phyloP scores from a whole-genome alignment of 2,888 invertebrate genomes.

The Diloba caeruleocephala region DNA sequence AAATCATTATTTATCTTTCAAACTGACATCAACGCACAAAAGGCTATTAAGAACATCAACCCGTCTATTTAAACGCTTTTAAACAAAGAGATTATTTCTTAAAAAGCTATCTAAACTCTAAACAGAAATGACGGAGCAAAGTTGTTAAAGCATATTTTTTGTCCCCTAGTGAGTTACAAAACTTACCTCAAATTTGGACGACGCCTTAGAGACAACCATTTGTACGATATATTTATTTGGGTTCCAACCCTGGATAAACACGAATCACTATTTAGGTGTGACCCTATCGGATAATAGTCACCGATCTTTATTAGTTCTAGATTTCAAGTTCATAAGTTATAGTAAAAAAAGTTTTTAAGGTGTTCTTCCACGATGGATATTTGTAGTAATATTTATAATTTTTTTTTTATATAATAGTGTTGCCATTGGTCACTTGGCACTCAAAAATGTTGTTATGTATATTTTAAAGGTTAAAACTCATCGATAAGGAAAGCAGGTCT shows the following conservation, averaged over 20 bases:
- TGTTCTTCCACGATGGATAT: too few relatives aligned
- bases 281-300: constrained; percentile 30
- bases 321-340: constrained; percentile 3
- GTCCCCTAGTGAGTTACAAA: constrained; percentile 18
- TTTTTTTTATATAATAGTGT: too few relatives aligned
- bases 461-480: too few relatives aligned
- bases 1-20: constrained; percentile 2
- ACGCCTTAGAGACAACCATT: constrained; percentile 63
- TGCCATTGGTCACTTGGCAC: too few relatives aligned
- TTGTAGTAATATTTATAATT: too few relatives aligned
- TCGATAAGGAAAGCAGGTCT: too few relatives aligned
- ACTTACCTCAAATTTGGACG: constrained; percentile 46
- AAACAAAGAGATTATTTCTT: constrained; percentile 23
- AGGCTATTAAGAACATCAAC: constrained; percentile 13
- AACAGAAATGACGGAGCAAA: constrained; percentile 43
- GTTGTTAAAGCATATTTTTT: constrained; percentile 49
- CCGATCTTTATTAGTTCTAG: constrained; percentile 1
- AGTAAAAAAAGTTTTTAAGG: too few relatives aligned
- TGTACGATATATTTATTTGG: constrained; percentile 78
- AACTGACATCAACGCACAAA: constrained; percentile 11
- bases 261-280: constrained; percentile 38
- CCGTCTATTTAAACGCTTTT: constrained; percentile 12
- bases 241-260: constrained; percentile 52
- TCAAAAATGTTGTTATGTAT: too few relatives aligned
- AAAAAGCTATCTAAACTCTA: constrained; percentile 29